Percentiles rank a stretch among this genome's conserved stretches.
Conservation (phyloP, 2,888 invertebrate species). For the Tanytarsus gracilentus region DNA sequence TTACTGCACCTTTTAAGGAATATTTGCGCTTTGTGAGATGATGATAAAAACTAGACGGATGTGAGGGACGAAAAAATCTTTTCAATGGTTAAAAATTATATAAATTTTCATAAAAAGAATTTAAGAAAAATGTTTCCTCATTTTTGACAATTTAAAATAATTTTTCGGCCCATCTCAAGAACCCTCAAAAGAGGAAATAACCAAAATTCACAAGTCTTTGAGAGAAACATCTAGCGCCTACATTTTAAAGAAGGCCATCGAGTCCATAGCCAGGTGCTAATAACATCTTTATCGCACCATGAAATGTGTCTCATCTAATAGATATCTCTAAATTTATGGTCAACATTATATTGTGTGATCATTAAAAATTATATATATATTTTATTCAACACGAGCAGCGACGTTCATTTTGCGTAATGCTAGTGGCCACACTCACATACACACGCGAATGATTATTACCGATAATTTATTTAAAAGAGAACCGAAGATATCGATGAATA, state of each 20-base stretch:
- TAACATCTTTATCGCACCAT: neutral
- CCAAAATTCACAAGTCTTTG: neutral
- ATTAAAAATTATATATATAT: too few species aligned
- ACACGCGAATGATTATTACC: constrained; percentile 14
- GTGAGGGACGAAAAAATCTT: too few species aligned
- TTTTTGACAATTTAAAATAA: neutral
- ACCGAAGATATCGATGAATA: neutral
- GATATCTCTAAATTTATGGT: constrained; percentile 4
- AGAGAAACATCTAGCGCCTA: too few species aligned
- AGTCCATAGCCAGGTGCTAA: neutral
- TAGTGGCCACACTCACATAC: constrained; percentile 15
- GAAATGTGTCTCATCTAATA: constrained; percentile 1
- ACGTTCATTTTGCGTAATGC: constrained; percentile 24
- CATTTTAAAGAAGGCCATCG: too few species aligned
- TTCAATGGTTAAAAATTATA: too few species aligned
- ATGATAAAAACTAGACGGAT: too few species aligned
- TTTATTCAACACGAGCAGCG: neutral
- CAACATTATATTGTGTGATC: neutral
- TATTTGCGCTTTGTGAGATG: neutral
- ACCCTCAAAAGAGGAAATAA: too few species aligned
- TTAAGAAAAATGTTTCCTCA: too few species aligned
- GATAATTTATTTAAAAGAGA: constrained; percentile 17
- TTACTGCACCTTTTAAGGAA: constrained; percentile 18
- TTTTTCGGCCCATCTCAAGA: too few species aligned
- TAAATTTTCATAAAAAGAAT: too few species aligned